Conservation (phyloP, 2,888 invertebrate genomes). For the Adineta ricciae region DNA sequence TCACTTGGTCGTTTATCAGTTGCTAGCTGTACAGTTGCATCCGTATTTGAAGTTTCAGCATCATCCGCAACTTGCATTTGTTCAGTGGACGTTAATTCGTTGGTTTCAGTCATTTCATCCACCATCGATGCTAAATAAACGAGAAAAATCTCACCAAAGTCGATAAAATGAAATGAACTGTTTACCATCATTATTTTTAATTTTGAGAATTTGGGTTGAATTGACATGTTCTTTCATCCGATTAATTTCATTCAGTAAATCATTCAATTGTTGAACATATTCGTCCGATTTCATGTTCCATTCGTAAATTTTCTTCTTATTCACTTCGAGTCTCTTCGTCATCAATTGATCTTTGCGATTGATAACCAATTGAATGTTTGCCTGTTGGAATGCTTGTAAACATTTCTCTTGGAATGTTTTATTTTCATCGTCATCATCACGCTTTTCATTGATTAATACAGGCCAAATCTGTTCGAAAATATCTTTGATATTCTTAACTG, state of each 20-base stretch:
- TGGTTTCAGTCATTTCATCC: not conserved
- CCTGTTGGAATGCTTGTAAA: not conserved
- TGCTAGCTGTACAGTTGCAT: not conserved
- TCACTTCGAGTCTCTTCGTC: not conserved
- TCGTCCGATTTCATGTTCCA: not conserved
- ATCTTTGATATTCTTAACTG: not conserved
- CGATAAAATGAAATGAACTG: too few species aligned
- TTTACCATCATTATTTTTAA: not conserved
- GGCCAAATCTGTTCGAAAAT: not conserved
- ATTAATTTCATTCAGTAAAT: not conserved
- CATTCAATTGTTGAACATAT: not conserved
- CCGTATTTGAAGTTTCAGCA: not conserved
- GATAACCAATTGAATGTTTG: not conserved
- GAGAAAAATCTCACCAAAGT: too few species aligned
- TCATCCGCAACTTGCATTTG: not conserved
- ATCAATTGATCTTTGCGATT: not conserved
- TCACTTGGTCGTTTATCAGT: not conserved
- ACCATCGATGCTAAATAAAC: not conserved
- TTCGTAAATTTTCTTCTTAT: not conserved
- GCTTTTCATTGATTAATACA: not conserved
- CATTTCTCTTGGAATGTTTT: constrained; percentile 8
- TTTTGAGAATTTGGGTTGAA: not conserved
- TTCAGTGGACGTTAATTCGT: not conserved
- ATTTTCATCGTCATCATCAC: constrained; percentile 8
- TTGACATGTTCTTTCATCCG: not conserved